phyloP scores from a whole-genome alignment of 1,140 invertebrate species.

The Drosophila ercepeae region DNA sequence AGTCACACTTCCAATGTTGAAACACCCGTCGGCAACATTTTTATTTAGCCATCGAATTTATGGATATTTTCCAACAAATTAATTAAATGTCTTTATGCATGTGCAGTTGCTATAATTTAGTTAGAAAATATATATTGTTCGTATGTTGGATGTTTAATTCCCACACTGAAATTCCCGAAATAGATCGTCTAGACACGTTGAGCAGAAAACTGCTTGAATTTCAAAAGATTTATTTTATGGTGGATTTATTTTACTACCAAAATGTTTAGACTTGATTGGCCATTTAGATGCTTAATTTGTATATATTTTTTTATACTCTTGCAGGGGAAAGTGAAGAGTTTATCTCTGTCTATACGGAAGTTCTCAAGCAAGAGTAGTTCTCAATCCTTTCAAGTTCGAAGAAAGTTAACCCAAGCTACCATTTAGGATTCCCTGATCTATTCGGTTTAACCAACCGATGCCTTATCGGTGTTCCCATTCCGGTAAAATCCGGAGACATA shows the following conservation, averaged over 20 bases:
- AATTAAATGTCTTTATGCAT: slow-evolving; percentile 10
- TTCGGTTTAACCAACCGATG: background rate
- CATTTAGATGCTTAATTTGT: slow-evolving; percentile 9
- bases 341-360: too few relatives aligned
- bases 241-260: slow-evolving; percentile 32
- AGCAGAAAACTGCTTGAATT: slow-evolving; percentile 16
- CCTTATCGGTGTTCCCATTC: slow-evolving; percentile 14
- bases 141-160: background rate
- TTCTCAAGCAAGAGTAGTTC: too few relatives aligned
- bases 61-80: background rate
- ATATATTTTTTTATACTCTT: background rate
- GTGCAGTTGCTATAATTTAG: slow-evolving; percentile 11
- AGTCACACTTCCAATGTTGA: too few relatives aligned
- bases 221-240: slow-evolving; percentile 37
- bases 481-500: background rate
- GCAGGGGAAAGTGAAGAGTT: too few relatives aligned
- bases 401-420: too few relatives aligned
- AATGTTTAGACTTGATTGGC: slow-evolving; percentile 19
- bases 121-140: slow-evolving; percentile 8
- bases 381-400: too few relatives aligned
- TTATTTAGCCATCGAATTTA: background rate
- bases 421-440: too few relatives aligned
- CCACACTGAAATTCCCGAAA: slow-evolving; percentile 24
- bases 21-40: too few relatives aligned
- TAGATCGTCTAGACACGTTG: slow-evolving; percentile 38